These are phyloP conservation scores for Aphyosemion australe DNA, from an alignment of 2,113 vertebrate genomes.

Conservation along the genomic window DNA sequence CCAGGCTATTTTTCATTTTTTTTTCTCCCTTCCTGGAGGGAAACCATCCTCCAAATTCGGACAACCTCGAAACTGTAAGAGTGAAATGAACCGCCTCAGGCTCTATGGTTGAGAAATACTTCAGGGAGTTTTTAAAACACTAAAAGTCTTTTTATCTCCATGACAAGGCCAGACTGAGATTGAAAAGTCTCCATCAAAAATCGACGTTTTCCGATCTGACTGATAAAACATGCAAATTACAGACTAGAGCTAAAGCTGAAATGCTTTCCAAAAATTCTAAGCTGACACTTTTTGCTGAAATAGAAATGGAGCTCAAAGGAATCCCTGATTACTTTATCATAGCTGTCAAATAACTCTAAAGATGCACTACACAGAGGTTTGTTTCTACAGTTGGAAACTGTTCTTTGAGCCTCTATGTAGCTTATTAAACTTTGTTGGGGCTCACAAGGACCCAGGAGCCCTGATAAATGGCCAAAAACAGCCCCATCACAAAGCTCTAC, in stretches of 20 bases:
- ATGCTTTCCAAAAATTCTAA: background rate
- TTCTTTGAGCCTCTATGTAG: too few species aligned
- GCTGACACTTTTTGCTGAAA: background rate
- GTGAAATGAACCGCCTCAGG: constrained; percentile 5
- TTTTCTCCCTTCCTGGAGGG: background rate
- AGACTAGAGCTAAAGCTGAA: background rate
- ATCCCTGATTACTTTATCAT: background rate
- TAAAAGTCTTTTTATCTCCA: background rate
- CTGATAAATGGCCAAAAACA: too few species aligned
- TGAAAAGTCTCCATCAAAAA: background rate
- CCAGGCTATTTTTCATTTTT: background rate
- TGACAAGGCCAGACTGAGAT: background rate
- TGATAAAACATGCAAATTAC: constrained; percentile 3
- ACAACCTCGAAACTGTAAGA: background rate
- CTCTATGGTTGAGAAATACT: constrained; percentile 1
- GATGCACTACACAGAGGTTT: too few species aligned
- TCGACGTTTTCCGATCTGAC: background rate
- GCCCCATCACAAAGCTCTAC: too few species aligned
- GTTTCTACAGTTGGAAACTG: too few species aligned
- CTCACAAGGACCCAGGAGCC: too few species aligned
- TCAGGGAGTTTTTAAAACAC: background rate
- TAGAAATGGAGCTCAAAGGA: background rate
- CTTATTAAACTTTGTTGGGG: too few species aligned
- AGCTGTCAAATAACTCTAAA: too few species aligned
- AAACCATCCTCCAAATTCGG: constrained; percentile 2